Percentiles rank a stretch among this genome's conserved stretches.
These are phyloP conservation scores for Nothobranchius kuhntae DNA, from an alignment of 2,113 vertebrate genomes.

Conservation along the genomic window DNA sequence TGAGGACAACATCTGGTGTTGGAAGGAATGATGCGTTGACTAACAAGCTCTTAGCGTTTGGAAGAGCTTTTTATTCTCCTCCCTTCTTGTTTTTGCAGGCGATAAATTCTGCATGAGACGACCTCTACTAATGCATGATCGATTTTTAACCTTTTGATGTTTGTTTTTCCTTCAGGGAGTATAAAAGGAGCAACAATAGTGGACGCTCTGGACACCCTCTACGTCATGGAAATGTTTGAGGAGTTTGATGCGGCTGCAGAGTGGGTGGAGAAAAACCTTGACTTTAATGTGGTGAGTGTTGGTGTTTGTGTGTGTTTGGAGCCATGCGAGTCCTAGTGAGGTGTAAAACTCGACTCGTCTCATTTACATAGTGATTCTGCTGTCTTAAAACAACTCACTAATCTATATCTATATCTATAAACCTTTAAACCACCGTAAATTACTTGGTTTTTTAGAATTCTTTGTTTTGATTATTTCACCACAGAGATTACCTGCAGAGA, in stretches of 20 bases:
- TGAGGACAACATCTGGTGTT: conserved; percentile 24
- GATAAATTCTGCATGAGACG: neutral
- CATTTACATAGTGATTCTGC: too few relatives aligned
- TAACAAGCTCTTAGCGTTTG: conserved; percentile 13
- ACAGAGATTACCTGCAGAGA: too few relatives aligned
- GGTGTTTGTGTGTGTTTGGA: neutral
- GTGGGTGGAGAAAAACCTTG: conserved; percentile 94
- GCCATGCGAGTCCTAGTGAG: too few relatives aligned
- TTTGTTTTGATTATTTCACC: too few relatives aligned
- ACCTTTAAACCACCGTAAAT: too few relatives aligned
- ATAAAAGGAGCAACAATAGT: conserved; percentile 95
- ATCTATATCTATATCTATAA: too few relatives aligned
- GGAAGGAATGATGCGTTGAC: neutral
- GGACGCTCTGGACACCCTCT: conserved; percentile 93
- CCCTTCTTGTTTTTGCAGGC: neutral
- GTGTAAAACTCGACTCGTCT: too few relatives aligned
- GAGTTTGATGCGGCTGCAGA: conserved; percentile 92
- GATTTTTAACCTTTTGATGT: neutral
- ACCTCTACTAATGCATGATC: neutral
- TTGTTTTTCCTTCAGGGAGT: conserved; percentile 55
- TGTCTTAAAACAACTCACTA: too few relatives aligned
- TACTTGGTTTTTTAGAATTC: too few relatives aligned
- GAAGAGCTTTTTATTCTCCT: neutral
- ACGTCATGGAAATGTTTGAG: conserved; percentile 96
- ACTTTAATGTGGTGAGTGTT: conserved; percentile 93